Percentiles rank a stretch among this genome's conserved stretches.
phyloP scores from a whole-genome alignment of 2,113 vertebrate genomes.

The Sylvilagus bachmani region DNA sequence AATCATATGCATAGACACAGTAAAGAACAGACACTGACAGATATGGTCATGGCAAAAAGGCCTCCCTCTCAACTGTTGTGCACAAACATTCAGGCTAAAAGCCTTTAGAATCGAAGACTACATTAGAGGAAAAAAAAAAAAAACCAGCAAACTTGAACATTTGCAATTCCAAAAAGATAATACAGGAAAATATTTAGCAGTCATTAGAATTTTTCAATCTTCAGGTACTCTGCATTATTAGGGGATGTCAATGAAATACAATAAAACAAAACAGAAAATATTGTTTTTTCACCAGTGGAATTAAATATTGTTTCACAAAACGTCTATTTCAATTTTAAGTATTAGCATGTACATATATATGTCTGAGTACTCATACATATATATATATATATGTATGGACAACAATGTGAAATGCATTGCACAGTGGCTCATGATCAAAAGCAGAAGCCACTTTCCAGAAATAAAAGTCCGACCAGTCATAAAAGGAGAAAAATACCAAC shows the following conservation, averaged over 20 bases:
- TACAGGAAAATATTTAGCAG: slow-evolving; percentile 3
- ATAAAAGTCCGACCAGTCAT: neutral
- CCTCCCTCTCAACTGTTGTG: neutral
- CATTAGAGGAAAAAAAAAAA: neutral
- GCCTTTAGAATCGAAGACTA: slow-evolving; percentile 12
- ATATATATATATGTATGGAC: neutral
- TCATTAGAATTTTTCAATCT: slow-evolving; percentile 38
- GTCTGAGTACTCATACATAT: neutral
- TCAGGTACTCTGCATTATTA: neutral
- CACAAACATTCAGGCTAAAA: slow-evolving; percentile 43
- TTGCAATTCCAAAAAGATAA: slow-evolving; percentile 49
- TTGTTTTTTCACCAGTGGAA: slow-evolving; percentile 16
- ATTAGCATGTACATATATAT: neutral
- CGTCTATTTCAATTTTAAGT: slow-evolving; percentile 46
- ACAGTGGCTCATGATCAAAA: neutral
- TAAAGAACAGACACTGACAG: neutral
- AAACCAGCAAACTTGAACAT: slow-evolving; percentile 44
- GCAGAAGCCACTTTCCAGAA: slow-evolving; percentile 34
- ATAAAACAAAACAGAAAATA: slow-evolving; percentile 39
- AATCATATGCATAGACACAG: neutral
- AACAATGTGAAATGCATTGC: slow-evolving; percentile 16
- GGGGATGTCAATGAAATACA: neutral
- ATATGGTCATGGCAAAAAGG: neutral
- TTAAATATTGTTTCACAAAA: slow-evolving; percentile 44
- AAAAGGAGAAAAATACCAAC: slow-evolving; percentile 43